phyloP scores from a whole-genome alignment of 2,888 invertebrate species.

The Dicyrtomina minuta region DNA sequence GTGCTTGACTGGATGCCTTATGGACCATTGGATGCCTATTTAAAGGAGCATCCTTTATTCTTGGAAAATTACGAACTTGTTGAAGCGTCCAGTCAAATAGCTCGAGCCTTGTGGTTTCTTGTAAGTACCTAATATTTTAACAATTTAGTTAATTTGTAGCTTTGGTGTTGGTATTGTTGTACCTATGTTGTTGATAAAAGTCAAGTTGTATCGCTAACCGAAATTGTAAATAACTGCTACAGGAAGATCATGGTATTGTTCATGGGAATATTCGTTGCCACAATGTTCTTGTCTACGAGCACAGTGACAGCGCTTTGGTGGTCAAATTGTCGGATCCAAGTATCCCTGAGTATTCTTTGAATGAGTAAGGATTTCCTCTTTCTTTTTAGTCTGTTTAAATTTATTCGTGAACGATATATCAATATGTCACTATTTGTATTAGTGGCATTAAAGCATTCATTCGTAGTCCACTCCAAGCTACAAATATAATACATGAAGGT shows the following conservation, averaged over 20 bases:
- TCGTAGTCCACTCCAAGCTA: background rate
- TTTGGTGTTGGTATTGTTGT: too few relatives aligned
- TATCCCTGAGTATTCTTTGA: conserved; percentile 64
- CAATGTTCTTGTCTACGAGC: conserved; percentile 75
- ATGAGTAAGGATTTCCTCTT: conserved; percentile 63
- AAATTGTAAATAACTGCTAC: too few relatives aligned
- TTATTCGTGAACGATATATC: too few relatives aligned
- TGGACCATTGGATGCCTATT: conserved; percentile 75
- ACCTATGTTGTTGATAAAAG: too few relatives aligned
- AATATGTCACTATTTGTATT: too few relatives aligned
- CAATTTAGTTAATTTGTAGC: too few relatives aligned
- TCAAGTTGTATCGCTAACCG: too few relatives aligned
- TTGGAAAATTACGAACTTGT: conserved; percentile 67
- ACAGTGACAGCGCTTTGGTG: conserved; percentile 68
- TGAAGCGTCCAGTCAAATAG: conserved; percentile 77
- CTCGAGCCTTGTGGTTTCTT: conserved; percentile 83
- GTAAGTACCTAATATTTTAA: conserved; percentile 60
- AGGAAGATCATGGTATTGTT: conserved; percentile 76
- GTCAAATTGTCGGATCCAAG: conserved; percentile 85
- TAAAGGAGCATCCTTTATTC: conserved; percentile 53
- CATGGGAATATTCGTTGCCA: conserved; percentile 84
- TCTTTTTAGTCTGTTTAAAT: too few relatives aligned
- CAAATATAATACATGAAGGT: too few relatives aligned
- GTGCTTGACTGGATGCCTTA: conserved; percentile 76
- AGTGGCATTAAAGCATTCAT: too few relatives aligned